Evolutionary conservation across 2,888 invertebrate genomes (phyloP), one percentile per base, ranked within the genome.

Genomic region (Halictus quadricinctus): DNA sequence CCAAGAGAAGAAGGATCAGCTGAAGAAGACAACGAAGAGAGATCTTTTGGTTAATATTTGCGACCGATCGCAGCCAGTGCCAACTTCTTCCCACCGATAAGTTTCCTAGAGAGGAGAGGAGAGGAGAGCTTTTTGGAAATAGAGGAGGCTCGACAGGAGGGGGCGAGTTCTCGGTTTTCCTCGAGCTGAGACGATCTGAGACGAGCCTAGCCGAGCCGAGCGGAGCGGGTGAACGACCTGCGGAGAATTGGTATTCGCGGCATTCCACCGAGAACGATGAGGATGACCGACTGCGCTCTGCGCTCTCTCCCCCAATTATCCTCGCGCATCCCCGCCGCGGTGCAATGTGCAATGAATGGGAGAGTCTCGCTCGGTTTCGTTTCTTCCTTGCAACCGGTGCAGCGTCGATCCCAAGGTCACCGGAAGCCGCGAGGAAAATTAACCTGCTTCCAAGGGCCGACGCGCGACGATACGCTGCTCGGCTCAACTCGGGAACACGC

Each of bases 231-330:
- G 89, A 90, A 91, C 88, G 91, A 91, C 91, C 92, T 85, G 76
- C 64, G 84, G 85, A 85, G 90, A 90, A 91, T 91, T 89, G 91
- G 88, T 87, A 92, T 92, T 88, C 88, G 88, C 90, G 88, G 89
- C 91, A 91, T 92, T 91, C 90, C 89, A 77, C 46, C 41, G 81
- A 78, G 87, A 89, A 90, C 91, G 88, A 88, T 85, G 88, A 89
- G 89, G 90, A 91, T 90, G 88, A 91, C 87, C 90, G 90, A 88
- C 81, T 78, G 73, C 79, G 74, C 79, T 66, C 66, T 36, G 36
- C 66, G 76, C 80, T 79, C 85, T 85, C 72, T 85, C 74, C 76
- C 80, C 76, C 79, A 87, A 88, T 90, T 87, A 88, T 83, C 87
- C 79, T 75, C 83, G 79, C 73, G 83, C 66, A 73, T 74, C 83